Evolutionary conservation across 2,888 invertebrate species (phyloP), one percentile per base, ranked within the genome.

Genomic region (Drosophila rubida): DNA sequence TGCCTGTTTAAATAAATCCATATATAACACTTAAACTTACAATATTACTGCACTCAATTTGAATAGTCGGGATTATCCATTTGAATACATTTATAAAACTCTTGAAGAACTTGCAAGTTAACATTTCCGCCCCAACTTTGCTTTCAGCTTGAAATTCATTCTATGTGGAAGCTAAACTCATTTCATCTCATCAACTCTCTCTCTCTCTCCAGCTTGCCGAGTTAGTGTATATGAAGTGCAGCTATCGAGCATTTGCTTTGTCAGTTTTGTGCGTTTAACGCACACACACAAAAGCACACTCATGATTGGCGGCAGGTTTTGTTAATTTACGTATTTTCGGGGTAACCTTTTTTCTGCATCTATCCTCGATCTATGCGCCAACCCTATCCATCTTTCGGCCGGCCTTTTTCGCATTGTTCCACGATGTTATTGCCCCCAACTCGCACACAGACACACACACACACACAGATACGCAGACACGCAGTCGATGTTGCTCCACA

Each of bases 271-370:
- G 14, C 6, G 22, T 23, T 42, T 19, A 35, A 37, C 37, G 4
- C 49, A n/a, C 22, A 13, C 19, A 23, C 35, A 32, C 22, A 23
- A 4, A 37, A 16, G 14, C 46, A 61, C 27, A 48, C 35, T 54
- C 76, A 85, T 84, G 88, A 84, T 87, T 84, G 86, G 83, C 73
- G 75, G 80, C 88, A 87, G 86, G 86, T 84, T 84, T 80, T 87
- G 86, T 84, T 87, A 87, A 84, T 84, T 84, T 84, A 82, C 83
- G 83, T 73, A 69, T 73, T 74, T 77, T 70, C 19, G 50, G 60
- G 61, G 37, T 55, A 75, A 49, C 65, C 66, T 53, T 60, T 63
- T 32, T 61, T 45, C 45, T 51, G 60, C 65, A 69, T 69, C 58
- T 71, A 61, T 69, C 14, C 49, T 39, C 59, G 53, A 69, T 73